Evolutionary conservation across 2,888 invertebrate genomes (phyloP), one percentile per base, ranked within the genome.

Genomic region (Nomada ruficornis): DNA sequence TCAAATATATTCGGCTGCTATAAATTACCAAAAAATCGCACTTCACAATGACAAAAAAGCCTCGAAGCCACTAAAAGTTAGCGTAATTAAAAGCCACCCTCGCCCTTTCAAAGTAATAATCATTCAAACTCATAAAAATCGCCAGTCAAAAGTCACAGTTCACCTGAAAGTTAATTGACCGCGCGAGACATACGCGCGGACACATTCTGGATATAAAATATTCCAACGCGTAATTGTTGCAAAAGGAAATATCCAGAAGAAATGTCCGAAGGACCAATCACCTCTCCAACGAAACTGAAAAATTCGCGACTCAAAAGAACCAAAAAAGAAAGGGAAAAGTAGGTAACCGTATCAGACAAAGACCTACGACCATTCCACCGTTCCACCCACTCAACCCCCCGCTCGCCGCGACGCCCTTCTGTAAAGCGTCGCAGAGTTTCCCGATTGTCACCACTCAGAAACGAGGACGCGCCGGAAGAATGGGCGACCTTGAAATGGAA

Each of bases 401-500:
- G 69, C 44, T 47, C 42, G 44, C 23, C 15, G 23, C 68, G 59
- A 57, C 10, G 1, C 20, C 42, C 50, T n/a, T 64, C 50, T 52
- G 47, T 52, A 15, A 68, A 42, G n/a, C 50, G 71, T 63, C 65
- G 65, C 74, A 7, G 77, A 77, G 77, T 77, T 87, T 79, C 75
- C 75, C 89, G 85, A 85, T 89, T 80, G 87, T 82, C 85, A 77
- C 80, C 83, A 85, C 83, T 89, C 78, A 36, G 80, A 86, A 90
- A 87, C 81, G 88, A 87, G 86, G 85, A 83, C 88, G 74, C 80
- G 80, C 67, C 89, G 87, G 89, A 84, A 83, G 80, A 88, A 81
- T 75, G 76, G 55, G 80, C 74, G 81, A 89, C 90, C 85, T 90
- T 89, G 89, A 90, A 89, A 79, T 75, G 76, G 62, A 65, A 65